A percentile compares a stretch with the other conserved stretches of the same genome.
These are phyloP conservation scores for Phrynosoma blainvillii DNA, from an alignment of 2,113 vertebrate species.

Conservation along the genomic window DNA sequence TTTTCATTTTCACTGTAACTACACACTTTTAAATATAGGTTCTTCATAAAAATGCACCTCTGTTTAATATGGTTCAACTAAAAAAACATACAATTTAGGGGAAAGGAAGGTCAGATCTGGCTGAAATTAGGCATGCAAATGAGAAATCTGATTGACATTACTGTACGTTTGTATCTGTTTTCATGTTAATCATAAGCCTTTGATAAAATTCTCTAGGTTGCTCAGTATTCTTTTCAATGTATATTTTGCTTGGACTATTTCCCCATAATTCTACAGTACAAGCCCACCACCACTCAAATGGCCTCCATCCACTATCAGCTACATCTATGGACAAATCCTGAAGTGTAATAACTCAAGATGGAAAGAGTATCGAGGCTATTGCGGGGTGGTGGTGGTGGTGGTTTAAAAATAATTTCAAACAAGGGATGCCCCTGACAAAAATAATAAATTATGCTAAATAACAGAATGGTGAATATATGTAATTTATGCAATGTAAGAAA, in stretches of 20 bases:
- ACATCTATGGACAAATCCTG: neutral
- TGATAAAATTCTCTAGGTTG: neutral
- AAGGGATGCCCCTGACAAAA: neutral
- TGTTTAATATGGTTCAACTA: neutral
- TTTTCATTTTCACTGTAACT: too few relatives aligned
- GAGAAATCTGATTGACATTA: neutral
- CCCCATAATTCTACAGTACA: neutral
- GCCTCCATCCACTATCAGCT: neutral
- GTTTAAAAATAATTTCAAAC: neutral
- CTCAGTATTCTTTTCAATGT: neutral
- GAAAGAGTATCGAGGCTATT: neutral
- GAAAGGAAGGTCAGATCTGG: too few relatives aligned
- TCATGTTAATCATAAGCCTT: neutral
- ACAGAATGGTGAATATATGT: neutral
- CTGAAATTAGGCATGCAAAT: neutral
- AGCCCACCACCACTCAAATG: neutral
- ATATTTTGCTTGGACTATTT: neutral
- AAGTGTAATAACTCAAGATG: neutral
- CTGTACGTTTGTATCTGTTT: neutral
- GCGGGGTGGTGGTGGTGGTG: too few relatives aligned
- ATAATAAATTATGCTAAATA: neutral
- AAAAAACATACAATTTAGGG: neutral
- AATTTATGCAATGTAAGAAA: neutral
- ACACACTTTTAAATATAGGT: too few relatives aligned
- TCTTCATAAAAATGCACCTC: neutral